phyloP scores from a whole-genome alignment of 2,888 invertebrate species.

The Meandrusa payeni region DNA sequence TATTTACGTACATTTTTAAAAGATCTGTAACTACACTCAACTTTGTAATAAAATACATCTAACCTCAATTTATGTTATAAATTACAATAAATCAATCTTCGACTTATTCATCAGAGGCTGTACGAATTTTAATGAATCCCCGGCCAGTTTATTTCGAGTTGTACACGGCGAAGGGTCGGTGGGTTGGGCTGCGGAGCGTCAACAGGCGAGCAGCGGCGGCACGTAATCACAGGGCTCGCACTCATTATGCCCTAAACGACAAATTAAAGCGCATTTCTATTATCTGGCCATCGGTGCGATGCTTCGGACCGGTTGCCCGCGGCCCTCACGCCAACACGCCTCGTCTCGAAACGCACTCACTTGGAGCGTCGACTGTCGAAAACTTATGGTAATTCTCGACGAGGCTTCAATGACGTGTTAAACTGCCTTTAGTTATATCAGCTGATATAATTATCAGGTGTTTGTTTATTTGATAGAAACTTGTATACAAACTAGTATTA shows the following conservation, averaged over 20 bases:
- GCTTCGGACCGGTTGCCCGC: constrained; percentile 57
- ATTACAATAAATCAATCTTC: no score
- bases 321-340: constrained; percentile 40
- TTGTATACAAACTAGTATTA: constrained; percentile 2
- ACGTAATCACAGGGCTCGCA: constrained; percentile 80
- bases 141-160: constrained; percentile 35
- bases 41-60: no score
- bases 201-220: constrained; percentile 76
- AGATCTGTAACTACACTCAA: no score
- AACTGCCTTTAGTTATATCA: constrained; percentile 20
- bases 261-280: constrained; percentile 81
- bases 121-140: constrained; percentile 11
- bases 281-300: constrained; percentile 72
- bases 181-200: constrained; percentile 58
- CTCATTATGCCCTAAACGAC: constrained; percentile 81
- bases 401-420: constrained; percentile 20
- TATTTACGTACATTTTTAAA: no score
- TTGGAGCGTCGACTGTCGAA: constrained; percentile 24
- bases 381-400: constrained; percentile 19
- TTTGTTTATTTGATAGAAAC: constrained; percentile 18
- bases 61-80: no score
- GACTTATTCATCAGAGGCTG: no score
- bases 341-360: constrained; percentile 27
- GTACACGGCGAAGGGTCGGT: constrained; percentile 38
- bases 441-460: constrained; percentile 13